phyloP scores from a whole-genome alignment of 2,888 invertebrate genomes.

The Octonoba sinensis region DNA sequence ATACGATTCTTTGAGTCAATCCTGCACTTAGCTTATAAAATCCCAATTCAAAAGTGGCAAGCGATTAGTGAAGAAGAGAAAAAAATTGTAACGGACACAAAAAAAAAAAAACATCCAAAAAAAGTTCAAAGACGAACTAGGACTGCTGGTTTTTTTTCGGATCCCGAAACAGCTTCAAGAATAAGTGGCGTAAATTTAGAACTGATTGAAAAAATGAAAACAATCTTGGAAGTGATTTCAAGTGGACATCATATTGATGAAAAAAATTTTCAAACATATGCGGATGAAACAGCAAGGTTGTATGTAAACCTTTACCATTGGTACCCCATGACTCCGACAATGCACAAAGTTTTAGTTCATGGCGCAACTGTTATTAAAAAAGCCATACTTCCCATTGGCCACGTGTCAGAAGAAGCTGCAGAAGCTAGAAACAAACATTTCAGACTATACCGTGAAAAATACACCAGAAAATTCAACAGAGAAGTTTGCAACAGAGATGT shows the following conservation, averaged over 20 bases:
- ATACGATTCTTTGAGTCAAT: constrained; percentile 29
- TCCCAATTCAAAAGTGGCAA: constrained; percentile 29
- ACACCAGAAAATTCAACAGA: not conserved
- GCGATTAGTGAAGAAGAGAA: constrained; percentile 8
- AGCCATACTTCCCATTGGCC: constrained; percentile 20
- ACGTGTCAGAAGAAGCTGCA: constrained; percentile 22
- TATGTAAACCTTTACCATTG: constrained; percentile 46
- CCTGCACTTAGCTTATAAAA: constrained; percentile 22
- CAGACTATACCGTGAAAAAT: not conserved
- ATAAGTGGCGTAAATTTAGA: not conserved
- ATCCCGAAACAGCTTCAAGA: constrained; percentile 1
- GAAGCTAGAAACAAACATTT: constrained; percentile 23
- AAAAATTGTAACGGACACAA: not conserved
- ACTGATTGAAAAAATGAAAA: constrained; percentile 1
- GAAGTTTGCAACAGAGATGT: constrained; percentile 2
- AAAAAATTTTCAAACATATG: constrained; percentile 18
- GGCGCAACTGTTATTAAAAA: constrained; percentile 21
- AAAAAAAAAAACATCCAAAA: constrained; percentile 8
- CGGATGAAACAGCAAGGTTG: constrained; percentile 30
- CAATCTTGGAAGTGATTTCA: constrained; percentile 7
- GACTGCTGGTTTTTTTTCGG: constrained; percentile 28
- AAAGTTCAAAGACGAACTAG: constrained; percentile 29
- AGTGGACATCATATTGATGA: constrained; percentile 14
- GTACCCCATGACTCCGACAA: constrained; percentile 47
- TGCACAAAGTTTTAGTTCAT: constrained; percentile 42